phyloP scores from a whole-genome alignment of 2,113 vertebrate species.

The Hyaena hyaena region DNA sequence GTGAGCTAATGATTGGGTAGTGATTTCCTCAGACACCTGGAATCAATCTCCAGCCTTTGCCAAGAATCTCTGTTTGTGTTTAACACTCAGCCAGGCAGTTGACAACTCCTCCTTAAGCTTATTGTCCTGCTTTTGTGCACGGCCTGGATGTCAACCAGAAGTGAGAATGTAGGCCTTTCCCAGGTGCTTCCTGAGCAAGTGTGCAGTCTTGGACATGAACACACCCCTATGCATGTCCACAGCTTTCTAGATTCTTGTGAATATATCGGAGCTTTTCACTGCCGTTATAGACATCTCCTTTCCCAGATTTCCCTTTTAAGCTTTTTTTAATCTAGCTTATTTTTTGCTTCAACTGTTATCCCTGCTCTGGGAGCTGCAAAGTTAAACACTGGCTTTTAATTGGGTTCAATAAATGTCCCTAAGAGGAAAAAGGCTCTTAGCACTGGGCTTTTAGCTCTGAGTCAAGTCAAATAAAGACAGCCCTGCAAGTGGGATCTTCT shows the following conservation, averaged over 20 bases:
- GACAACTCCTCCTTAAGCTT: not conserved
- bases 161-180: not conserved
- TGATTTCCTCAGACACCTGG: not conserved
- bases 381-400: conserved; percentile 8
- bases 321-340: not conserved
- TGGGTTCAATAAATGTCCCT: not conserved
- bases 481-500: not conserved
- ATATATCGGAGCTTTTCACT: not conserved
- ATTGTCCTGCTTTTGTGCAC: not conserved
- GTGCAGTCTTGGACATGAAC: not conserved
- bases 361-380: not conserved
- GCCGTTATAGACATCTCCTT: not conserved
- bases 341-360: not conserved
- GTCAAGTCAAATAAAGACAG: not conserved
- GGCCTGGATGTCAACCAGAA: not conserved
- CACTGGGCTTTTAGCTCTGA: not conserved
- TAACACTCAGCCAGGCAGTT: not conserved
- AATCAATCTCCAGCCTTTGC: not conserved
- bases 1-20: not conserved
- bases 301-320: not conserved
- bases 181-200: not conserved
- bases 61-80: not conserved
- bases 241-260: not conserved
- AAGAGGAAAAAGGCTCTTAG: not conserved
- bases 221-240: not conserved